phyloP scores from a whole-genome alignment of 2,888 invertebrate genomes.

The Trichacis sp. region DNA sequence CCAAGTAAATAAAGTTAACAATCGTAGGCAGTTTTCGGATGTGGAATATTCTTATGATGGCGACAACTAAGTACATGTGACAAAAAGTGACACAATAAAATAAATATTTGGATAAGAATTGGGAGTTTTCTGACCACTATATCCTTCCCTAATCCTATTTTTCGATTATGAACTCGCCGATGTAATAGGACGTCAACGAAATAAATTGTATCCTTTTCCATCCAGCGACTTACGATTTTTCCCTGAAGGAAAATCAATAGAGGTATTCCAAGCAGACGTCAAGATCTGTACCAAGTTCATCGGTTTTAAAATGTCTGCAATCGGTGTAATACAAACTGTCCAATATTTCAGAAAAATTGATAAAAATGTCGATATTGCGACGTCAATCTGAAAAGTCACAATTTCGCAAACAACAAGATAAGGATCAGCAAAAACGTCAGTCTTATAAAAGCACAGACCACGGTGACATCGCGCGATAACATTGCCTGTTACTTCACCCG shows the following conservation, averaged over 20 bases:
- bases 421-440: slow-evolving; percentile 37
- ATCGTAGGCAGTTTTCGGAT: not conserved
- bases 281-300: not conserved
- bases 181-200: no score
- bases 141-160: not conserved
- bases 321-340: not conserved
- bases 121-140: no score
- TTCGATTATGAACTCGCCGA: no score
- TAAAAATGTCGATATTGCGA: slow-evolving; percentile 45
- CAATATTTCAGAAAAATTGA: slow-evolving; percentile 12
- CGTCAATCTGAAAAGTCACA: slow-evolving; percentile 45
- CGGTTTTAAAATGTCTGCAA: not conserved
- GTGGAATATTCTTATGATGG: not conserved
- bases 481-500: slow-evolving; percentile 49
- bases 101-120: no score
- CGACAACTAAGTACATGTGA: not conserved
- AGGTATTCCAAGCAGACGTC: not conserved
- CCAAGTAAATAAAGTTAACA: not conserved
- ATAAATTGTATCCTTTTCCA: no score
- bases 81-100: no score
- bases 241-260: slow-evolving; percentile 13
- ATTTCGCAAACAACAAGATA: slow-evolving; percentile 29
- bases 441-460: slow-evolving; percentile 47
- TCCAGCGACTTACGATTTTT: not conserved
- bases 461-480: slow-evolving; percentile 48